These are phyloP conservation scores for Anabas testudineus DNA, from an alignment of 2,797 vertebrate species.

Conservation along the genomic window DNA sequence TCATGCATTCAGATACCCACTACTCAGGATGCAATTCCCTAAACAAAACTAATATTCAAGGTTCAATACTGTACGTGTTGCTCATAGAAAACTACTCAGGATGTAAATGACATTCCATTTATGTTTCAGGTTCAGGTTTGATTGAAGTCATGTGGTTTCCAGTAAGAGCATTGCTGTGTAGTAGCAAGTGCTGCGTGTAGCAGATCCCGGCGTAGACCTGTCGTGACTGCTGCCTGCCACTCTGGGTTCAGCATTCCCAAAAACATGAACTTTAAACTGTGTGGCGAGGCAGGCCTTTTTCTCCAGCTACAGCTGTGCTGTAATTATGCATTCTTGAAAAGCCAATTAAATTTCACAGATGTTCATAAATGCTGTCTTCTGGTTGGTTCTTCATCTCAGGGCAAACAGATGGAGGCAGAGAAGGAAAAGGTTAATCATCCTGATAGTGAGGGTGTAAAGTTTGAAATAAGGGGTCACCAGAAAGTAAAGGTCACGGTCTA, in stretches of 20 bases:
- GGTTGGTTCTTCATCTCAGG: constrained; percentile 43
- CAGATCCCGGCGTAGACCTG: constrained; percentile 25
- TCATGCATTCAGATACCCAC: constrained; percentile 14
- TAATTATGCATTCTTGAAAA: constrained; percentile 75
- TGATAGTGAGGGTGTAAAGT: no score
- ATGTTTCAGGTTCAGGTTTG: constrained; percentile 18
- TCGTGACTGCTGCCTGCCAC: constrained; percentile 36
- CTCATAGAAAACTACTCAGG: constrained; percentile 17
- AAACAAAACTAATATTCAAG: not conserved
- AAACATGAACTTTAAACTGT: constrained; percentile 64
- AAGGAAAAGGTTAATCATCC: constrained; percentile 19
- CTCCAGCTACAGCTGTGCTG: constrained; percentile 59
- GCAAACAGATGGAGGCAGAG: constrained; percentile 39
- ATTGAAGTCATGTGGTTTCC: constrained; percentile 31
- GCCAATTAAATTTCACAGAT: constrained; percentile 75
- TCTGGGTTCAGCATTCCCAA: constrained; percentile 43
- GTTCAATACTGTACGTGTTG: constrained; percentile 5
- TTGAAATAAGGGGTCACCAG: no score
- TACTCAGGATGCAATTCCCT: constrained; percentile 8
- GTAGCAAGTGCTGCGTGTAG: not conserved
- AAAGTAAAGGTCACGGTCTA: no score
- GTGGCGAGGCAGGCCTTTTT: constrained; percentile 42
- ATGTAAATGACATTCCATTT: constrained; percentile 13
- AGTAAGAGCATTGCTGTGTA: constrained; percentile 13
- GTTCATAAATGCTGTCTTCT: constrained; percentile 55